Evolutionary conservation across 2,797 vertebrate genomes (phyloP).

Genomic region (Xiphophorus birchmanni): DNA sequence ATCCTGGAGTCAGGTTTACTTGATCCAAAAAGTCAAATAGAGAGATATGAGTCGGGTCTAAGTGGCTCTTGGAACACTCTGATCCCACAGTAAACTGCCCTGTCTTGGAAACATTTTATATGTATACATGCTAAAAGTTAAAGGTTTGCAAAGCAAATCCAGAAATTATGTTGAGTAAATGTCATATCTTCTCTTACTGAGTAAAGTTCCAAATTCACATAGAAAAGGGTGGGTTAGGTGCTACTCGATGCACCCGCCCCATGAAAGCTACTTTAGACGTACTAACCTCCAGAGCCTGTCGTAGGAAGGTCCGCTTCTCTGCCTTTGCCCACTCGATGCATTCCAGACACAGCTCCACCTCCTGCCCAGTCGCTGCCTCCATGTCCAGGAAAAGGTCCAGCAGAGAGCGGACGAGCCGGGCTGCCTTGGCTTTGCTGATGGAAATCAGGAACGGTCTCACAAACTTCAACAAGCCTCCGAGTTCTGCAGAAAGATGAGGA

Average conservation of each 20-base stretch:
- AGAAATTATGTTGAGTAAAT: neutral
- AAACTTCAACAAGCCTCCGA: slow-evolving; percentile 97
- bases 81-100: neutral
- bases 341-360: slow-evolving; percentile 97
- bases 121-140: neutral
- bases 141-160: neutral
- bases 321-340: slow-evolving; percentile 99
- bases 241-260: neutral
- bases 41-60: neutral
- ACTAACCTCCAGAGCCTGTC: slow-evolving; percentile 95
- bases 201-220: neutral
- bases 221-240: neutral
- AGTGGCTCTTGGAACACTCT: neutral
- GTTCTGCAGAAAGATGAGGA: slow-evolving; percentile 78
- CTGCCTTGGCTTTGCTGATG: slow-evolving; percentile 99
- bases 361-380: slow-evolving; percentile 98
- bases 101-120: neutral
- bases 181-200: neutral
- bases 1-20: neutral
- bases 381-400: slow-evolving; percentile 98
- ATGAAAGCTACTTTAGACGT: neutral
- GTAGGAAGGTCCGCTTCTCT: slow-evolving; percentile 98
- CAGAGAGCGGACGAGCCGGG: slow-evolving; percentile 93
- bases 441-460: slow-evolving; percentile 98
- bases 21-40: neutral